Evolutionary conservation across 1,140 invertebrate genomes (phyloP).

Genomic region (Nebria ingens): DNA sequence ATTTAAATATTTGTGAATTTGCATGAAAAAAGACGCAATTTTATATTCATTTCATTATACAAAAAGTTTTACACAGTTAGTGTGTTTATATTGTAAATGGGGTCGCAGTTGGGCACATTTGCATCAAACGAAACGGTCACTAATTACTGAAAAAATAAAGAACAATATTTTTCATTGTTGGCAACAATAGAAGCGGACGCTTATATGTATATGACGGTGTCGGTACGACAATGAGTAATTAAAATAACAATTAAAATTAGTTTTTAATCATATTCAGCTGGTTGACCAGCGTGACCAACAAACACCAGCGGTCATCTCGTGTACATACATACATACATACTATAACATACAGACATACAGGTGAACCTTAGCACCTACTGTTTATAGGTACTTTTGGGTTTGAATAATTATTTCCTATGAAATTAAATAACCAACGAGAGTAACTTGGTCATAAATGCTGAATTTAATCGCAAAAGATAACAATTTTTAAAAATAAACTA

Average conservation of each 20-base stretch:
- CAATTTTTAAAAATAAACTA: too few relatives aligned
- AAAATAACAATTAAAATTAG: slow-evolving; percentile 14
- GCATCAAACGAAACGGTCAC: slow-evolving; percentile 7
- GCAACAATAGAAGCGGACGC: slow-evolving; percentile 4
- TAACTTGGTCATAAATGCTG: too few relatives aligned
- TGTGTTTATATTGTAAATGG: background rate
- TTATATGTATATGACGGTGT: background rate
- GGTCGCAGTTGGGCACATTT: background rate
- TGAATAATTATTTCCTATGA: too few relatives aligned
- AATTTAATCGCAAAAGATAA: too few relatives aligned
- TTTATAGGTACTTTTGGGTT: too few relatives aligned
- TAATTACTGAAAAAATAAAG: slow-evolving; percentile 9
- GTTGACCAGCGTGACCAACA: slow-evolving; percentile 7
- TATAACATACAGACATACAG: background rate
- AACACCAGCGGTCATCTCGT: slow-evolving; percentile 10
- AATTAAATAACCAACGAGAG: too few relatives aligned
- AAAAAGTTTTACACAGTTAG: too few relatives aligned
- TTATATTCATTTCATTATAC: too few relatives aligned
- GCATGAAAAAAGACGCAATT: too few relatives aligned
- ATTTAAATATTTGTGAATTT: too few relatives aligned
- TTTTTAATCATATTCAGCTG: slow-evolving; percentile 13
- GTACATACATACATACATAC: background rate
- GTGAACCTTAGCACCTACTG: too few relatives aligned
- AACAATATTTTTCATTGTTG: slow-evolving; percentile 9
- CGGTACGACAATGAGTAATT: slow-evolving; percentile 12